Conservation (phyloP, 2,113 vertebrate species). For the Cranoglanis bouderius region DNA sequence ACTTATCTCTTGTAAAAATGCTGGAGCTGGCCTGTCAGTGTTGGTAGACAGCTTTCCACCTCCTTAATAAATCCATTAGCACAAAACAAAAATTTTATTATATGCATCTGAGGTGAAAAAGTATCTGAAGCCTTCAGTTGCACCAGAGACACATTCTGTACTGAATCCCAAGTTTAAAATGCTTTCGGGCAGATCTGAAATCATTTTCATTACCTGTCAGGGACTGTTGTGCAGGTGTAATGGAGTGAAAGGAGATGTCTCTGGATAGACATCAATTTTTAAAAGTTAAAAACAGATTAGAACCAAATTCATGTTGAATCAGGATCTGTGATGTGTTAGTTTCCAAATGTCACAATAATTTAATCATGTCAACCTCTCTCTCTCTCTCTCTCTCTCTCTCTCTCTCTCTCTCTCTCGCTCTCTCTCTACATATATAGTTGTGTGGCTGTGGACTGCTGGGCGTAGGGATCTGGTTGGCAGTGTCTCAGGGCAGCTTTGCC, state of each 20-base stretch:
- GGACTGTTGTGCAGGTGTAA: not conserved
- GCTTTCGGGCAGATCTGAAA: not conserved
- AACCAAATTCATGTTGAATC: not conserved
- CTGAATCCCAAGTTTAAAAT: not conserved
- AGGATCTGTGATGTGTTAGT: not conserved
- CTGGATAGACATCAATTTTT: not conserved
- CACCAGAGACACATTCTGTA: not conserved
- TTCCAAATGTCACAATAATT: not conserved
- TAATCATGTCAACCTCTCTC: not conserved
- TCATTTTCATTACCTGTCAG: not conserved
- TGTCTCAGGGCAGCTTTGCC: constrained; percentile 98
- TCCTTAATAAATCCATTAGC: not conserved
- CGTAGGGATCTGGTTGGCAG: constrained; percentile 97
- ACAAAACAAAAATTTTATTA: not conserved
- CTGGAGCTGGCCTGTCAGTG: not conserved
- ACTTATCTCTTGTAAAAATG: constrained; percentile 2
- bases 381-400: constrained; percentile 42
- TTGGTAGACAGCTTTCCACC: not conserved
- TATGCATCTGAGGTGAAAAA: not conserved
- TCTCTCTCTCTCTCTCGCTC: constrained; percentile 67
- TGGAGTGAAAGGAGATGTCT: constrained; percentile 7
- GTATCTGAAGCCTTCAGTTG: not conserved
- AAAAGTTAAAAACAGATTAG: not conserved
- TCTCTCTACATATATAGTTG: constrained; percentile 75
- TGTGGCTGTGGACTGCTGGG: constrained; percentile 97